Evolutionary conservation across 1,140 invertebrate genomes (phyloP).

Genomic region (Drosophila pectinifera): DNA sequence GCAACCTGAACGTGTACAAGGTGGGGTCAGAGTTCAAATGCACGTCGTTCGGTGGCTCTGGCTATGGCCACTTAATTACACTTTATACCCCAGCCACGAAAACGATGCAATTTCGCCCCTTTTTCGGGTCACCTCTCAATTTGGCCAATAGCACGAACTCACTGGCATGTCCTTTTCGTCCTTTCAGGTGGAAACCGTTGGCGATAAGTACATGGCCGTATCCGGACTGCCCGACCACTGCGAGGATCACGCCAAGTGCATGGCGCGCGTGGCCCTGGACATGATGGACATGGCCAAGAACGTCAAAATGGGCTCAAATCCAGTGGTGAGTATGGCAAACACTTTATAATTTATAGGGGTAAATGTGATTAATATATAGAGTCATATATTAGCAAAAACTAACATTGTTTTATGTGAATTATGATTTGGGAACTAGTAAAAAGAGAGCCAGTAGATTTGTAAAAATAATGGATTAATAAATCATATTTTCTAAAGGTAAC

Average conservation of each 20-base stretch:
- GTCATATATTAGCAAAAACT: background rate
- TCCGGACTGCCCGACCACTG: conserved; percentile 97
- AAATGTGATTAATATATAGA: too few relatives aligned
- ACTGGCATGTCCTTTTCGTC: conserved; percentile 21
- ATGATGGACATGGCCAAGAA: conserved; percentile 97
- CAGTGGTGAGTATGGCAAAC: conserved; percentile 89
- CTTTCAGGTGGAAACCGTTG: conserved; percentile 98
- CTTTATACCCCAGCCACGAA: conserved; percentile 43
- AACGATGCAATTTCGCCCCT: conserved; percentile 34
- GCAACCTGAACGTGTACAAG: conserved; percentile 97
- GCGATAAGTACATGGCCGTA: conserved; percentile 99
- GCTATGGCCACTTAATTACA: conserved; percentile 61
- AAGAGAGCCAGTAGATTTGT: too few relatives aligned
- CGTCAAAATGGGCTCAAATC: conserved; percentile 93
- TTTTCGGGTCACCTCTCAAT: conserved; percentile 56
- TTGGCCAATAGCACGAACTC: conserved; percentile 15
- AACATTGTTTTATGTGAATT: too few relatives aligned
- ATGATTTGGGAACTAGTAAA: too few relatives aligned
- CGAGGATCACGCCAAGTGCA: conserved; percentile 95
- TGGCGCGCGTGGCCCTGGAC: conserved; percentile 95
- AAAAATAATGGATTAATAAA: too few relatives aligned
- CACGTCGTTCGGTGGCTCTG: conserved; percentile 12
- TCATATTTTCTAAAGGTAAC: too few relatives aligned
- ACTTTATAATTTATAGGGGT: background rate
- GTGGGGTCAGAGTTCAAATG: conserved; percentile 86